phyloP scores from a whole-genome alignment of 2,113 vertebrate genomes.

The Sylvia atricapilla region DNA sequence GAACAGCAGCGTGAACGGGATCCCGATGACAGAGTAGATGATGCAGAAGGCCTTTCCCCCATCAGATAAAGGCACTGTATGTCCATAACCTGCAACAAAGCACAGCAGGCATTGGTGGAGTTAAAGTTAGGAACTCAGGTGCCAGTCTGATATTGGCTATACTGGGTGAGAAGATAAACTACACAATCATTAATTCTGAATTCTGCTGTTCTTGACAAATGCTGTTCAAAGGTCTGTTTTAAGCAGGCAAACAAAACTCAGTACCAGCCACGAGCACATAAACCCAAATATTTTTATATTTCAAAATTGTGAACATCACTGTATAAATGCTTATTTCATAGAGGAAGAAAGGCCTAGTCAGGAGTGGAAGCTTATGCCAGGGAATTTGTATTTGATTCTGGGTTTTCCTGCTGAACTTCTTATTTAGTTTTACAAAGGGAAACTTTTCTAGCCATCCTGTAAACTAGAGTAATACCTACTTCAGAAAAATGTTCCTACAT shows the following conservation, averaged over 20 bases:
- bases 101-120: background rate
- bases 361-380: background rate
- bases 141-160: background rate
- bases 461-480: background rate
- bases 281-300: background rate
- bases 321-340: background rate
- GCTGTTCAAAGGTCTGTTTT: background rate
- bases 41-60: slow-evolving; percentile 97
- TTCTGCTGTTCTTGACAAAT: background rate
- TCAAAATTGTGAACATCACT: fast-evolving
- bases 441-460: background rate
- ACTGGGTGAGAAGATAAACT: background rate
- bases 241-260: background rate
- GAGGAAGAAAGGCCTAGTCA: background rate
- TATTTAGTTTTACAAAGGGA: background rate
- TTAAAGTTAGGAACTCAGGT: background rate
- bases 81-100: slow-evolving; percentile 86
- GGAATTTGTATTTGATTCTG: background rate
- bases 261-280: background rate
- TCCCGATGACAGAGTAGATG: slow-evolving; percentile 92
- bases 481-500: background rate
- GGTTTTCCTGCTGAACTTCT: background rate
- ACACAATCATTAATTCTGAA: background rate
- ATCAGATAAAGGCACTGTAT: slow-evolving; percentile 93
- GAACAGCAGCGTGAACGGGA: slow-evolving; percentile 96